phyloP scores from a whole-genome alignment of 2,113 vertebrate species.

The Paraplagusia blochii region DNA sequence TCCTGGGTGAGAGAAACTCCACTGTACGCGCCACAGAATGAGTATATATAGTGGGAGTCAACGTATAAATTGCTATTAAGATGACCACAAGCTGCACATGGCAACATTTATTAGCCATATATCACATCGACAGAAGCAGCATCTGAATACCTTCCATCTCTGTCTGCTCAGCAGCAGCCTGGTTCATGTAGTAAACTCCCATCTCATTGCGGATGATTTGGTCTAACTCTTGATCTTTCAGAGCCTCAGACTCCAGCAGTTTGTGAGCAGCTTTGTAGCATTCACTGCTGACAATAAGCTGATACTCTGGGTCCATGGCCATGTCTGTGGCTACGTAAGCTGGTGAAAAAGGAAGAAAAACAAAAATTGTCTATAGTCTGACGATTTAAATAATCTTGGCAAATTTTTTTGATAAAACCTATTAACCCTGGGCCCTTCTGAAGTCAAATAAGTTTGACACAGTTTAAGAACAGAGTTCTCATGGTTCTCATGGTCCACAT shows the following conservation, averaged over 20 bases:
- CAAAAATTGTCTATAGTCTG: too few species aligned
- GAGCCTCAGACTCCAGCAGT: constrained; percentile 83
- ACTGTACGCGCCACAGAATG: too few species aligned
- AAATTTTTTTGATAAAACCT: too few species aligned
- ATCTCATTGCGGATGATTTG: constrained; percentile 97
- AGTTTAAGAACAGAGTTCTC: constrained; percentile 92
- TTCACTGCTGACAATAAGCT: constrained; percentile 91
- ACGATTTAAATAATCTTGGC: too few species aligned
- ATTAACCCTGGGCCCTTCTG: too few species aligned
- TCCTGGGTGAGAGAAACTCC: too few species aligned
- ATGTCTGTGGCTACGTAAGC: constrained; percentile 92
- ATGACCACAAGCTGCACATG: too few species aligned
- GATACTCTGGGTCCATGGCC: constrained; percentile 90
- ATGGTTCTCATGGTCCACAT: constrained; percentile 92
- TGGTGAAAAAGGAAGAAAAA: constrained; percentile 50
- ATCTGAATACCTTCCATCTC: constrained; percentile 78
- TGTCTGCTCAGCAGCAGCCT: constrained; percentile 88
- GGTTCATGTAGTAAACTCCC: constrained; percentile 97
- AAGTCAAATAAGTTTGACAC: constrained; percentile 91
- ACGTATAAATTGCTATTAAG: too few species aligned
- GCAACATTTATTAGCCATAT: too few species aligned
- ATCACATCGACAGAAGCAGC: too few species aligned
- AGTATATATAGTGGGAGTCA: too few species aligned
- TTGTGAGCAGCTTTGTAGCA: constrained; percentile 94
- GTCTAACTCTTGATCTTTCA: constrained; percentile 84